Evolutionary conservation across 2,888 invertebrate genomes (phyloP).

Genomic region (Trissoscelio sp.): DNA sequence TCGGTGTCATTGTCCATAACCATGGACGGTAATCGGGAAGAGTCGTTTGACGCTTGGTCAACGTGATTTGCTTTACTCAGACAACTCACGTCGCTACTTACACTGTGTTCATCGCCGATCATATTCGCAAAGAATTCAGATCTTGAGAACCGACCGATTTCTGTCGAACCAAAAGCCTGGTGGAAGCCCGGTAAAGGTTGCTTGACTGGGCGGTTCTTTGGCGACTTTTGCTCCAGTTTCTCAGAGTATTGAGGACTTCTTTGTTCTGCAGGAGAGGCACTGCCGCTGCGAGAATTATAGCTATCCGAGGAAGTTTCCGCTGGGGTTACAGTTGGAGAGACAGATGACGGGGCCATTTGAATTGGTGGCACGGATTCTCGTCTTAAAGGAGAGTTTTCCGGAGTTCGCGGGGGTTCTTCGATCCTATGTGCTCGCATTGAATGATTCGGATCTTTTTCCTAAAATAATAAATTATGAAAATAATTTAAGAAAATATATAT

Average conservation of each 20-base stretch:
- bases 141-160: slow-evolving; percentile 91
- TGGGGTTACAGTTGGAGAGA: slow-evolving; percentile 53
- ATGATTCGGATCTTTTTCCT: slow-evolving; percentile 69
- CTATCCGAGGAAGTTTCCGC: slow-evolving; percentile 58
- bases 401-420: slow-evolving; percentile 71
- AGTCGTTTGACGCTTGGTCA: slow-evolving; percentile 52
- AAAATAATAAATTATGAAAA: background rate
- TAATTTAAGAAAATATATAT: too few species aligned
- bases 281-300: slow-evolving; percentile 58
- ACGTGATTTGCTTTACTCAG: slow-evolving; percentile 49
- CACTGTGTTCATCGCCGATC: slow-evolving; percentile 83
- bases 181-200: slow-evolving; percentile 91
- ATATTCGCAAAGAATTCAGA: slow-evolving; percentile 87
- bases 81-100: slow-evolving; percentile 76
- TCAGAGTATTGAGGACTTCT: slow-evolving; percentile 55
- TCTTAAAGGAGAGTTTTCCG: slow-evolving; percentile 79
- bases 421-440: slow-evolving; percentile 70
- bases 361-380: slow-evolving; percentile 71
- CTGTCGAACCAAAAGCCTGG: slow-evolving; percentile 93
- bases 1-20: slow-evolving; percentile 56
- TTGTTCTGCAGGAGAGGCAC: slow-evolving; percentile 50
- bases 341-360: slow-evolving; percentile 53
- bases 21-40: slow-evolving; percentile 56
- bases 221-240: slow-evolving; percentile 72
- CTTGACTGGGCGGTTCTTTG: slow-evolving; percentile 68